Base-by-base conservation (phyloP, 2,888 invertebrate species). In the Napeogenes sylphis region DNA sequence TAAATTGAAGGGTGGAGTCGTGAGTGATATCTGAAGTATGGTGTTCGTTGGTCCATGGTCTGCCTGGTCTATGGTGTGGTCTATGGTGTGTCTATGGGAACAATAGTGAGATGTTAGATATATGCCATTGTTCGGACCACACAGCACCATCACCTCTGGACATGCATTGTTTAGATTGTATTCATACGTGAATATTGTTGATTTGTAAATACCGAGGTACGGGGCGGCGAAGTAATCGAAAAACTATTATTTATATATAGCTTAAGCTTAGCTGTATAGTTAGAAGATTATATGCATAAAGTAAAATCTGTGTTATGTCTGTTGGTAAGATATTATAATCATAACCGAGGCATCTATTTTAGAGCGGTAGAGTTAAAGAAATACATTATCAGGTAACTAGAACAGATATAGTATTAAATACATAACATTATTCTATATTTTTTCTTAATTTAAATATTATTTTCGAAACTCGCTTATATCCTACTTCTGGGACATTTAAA, bases 91-190 rank as follows among this genome's bases (percentile, higher is more conserved):
- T 58, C 61, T 61, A 61, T 58, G 55, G 63, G 51, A 51, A 73
- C 73, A 73, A 73, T 73, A 66, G 61, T 38, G 45, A 58, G 71
- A 73, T 71, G 65, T 53, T 61, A 68, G 71, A 73, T 73, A 65
- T 64, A 56, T 21, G 12, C 69, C 63, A 73, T 73, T 72, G 73
- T 73, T 71, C 45, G 59, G 61, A 64, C 64, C 64, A 62, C 66
- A 62, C 66, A 47, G 21, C 59, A 57, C 63, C 61, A 62, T 57
- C 58, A 65, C 65, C 65, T 55, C 59, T 62, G 54, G 61, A 47
- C 58, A 51, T 51, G 51, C 51, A 51, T 51, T 51, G 51, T 51
- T 51, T 51, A 51, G 51, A 51, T 51, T 51, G 51, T 51, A 51
- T 51, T 51, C 21, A 51, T 51, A 51, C 6, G 42, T 42, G 42